Percentiles rank a stretch among this genome's conserved stretches.
Conservation (phyloP, 2,888 invertebrate species). For the Drosophila robusta region DNA sequence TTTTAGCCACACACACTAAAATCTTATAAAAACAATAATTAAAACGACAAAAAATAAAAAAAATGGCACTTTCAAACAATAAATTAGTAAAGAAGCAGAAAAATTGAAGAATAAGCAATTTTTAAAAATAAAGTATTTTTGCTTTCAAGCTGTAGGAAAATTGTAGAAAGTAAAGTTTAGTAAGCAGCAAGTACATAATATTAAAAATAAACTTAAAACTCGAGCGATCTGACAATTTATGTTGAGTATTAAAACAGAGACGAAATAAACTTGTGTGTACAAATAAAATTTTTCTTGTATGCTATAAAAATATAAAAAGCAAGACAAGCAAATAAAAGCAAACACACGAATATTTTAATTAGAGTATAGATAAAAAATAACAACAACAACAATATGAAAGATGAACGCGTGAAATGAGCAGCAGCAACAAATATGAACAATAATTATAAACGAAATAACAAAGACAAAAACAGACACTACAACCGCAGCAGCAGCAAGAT, state of each 20-base stretch:
- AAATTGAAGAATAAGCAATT: no score
- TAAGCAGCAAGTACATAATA: constrained; percentile 43
- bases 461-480: constrained; percentile 26
- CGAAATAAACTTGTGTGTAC: constrained; percentile 48
- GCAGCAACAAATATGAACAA: constrained; percentile 70
- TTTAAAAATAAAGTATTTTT: no score
- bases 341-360: constrained; percentile 79
- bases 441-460: constrained; percentile 69
- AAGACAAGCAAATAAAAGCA: constrained; percentile 35
- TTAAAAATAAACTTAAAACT: constrained; percentile 66
- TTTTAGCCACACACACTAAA: constrained; percentile 11
- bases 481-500: constrained; percentile 25
- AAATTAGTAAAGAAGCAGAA: neutral
- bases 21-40: constrained; percentile 7
- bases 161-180: no score
- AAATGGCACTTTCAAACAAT: neutral
- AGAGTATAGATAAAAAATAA: constrained; percentile 79
- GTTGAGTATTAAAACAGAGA: constrained; percentile 44
- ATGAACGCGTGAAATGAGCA: constrained; percentile 23
- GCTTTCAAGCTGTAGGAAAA: no score
- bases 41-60: neutral
- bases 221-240: constrained; percentile 67
- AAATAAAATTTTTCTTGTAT: constrained; percentile 37
- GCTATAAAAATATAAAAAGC: constrained; percentile 50
- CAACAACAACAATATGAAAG: constrained; percentile 49